Evolutionary conservation across 2,113 vertebrate genomes (phyloP), one percentile per base, ranked within the genome.

Genomic region (Hippocampus abdominalis): DNA sequence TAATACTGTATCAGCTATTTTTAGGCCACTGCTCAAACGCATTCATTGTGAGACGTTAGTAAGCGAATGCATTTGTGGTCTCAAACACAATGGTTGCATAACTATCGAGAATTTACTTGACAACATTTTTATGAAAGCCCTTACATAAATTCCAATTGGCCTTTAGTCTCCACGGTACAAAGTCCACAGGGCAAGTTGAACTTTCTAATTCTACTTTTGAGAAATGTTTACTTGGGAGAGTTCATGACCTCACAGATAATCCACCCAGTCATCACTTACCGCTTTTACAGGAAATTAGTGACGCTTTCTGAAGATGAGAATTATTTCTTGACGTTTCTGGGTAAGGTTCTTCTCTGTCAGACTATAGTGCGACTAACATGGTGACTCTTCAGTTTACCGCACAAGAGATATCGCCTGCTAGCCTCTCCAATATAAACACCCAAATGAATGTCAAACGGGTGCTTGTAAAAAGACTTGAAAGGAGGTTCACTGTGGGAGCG

Each of bases 211-310:
- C 84, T 71, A 77, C 68, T 86, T 87, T 86, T 71, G 57, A 82
- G 76, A 88, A 87, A 88, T 90, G 82, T 91, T 91, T 87, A 82
- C 82, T 70, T 54, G 72, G 62, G 77, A 6, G 83, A 88, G 88
- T 89, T 85, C 89, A 82, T 53, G 84, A 88, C 86, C 88, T 75
- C 49, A 0, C 75, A 75, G 78, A 82, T 83, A 74, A 78, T 74
- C 80, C 66, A 11, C 83, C 54, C 36, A 49, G 70, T 78, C 79
- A 66, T 61, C 44, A 32, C 67, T 66, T 63, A 77, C 73, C 56
- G 63, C 76, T 54, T 74, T 2, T 29, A 66, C 72, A 79, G 84
- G 82, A 81, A 86, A 79, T 72, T 42, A 74, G 77, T 20, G 71
- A 51, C 60, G 10, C 27, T 29, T 32, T 59, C 27, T 32, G 6